A percentile compares a stretch with the other conserved stretches of the same genome.
phyloP scores from a whole-genome alignment of 1,140 invertebrate species.

The Piezodorus guildinii region DNA sequence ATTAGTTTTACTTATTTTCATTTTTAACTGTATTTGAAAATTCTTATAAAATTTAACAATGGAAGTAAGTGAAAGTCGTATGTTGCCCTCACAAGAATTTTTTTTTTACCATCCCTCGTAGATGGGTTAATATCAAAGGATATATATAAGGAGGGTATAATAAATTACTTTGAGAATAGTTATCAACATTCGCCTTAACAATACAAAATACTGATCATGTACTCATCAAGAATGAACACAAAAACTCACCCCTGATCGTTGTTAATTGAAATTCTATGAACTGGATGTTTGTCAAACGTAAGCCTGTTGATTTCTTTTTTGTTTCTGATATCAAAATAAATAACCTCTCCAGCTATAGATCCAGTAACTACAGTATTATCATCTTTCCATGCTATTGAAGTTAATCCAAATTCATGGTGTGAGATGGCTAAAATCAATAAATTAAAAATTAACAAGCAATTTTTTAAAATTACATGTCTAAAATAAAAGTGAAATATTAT shows the following conservation, averaged over 20 bases:
- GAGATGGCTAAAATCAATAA: not conserved
- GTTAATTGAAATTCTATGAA: conserved; percentile 20
- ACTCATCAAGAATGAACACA: too few species aligned
- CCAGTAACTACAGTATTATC: conserved; percentile 17
- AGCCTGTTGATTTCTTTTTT: not conserved
- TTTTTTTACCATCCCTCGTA: too few species aligned
- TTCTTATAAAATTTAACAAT: too few species aligned
- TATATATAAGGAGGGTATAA: too few species aligned
- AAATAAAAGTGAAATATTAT: not conserved
- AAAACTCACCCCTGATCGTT: conserved; percentile 8
- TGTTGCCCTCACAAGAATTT: too few species aligned
- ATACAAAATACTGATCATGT: too few species aligned
- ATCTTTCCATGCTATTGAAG: conserved; percentile 16
- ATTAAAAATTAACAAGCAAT: not conserved
- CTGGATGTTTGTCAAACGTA: not conserved
- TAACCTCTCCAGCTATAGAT: conserved; percentile 13
- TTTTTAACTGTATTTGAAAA: too few species aligned
- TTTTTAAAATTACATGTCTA: not conserved
- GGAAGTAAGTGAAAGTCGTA: too few species aligned
- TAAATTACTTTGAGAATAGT: too few species aligned
- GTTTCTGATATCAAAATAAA: conserved; percentile 20
- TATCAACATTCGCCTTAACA: too few species aligned
- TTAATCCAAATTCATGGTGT: not conserved
- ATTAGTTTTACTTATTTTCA: too few species aligned
- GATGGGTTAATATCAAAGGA: too few species aligned